These are phyloP conservation scores for Ceramica pisi DNA, from an alignment of 2,888 invertebrate species.

Conservation along the genomic window DNA sequence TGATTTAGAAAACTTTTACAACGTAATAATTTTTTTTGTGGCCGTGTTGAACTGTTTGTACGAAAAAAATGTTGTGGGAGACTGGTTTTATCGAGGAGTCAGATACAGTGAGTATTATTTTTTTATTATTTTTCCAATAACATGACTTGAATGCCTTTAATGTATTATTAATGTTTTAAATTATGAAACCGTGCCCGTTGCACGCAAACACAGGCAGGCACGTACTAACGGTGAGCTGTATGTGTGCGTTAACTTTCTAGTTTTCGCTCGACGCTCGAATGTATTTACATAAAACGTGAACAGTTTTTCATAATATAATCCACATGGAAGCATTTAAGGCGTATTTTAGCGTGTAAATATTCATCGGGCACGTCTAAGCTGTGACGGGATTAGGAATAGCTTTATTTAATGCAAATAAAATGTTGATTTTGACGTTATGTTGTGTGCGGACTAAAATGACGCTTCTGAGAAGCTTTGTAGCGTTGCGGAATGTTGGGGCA, in stretches of 20 bases:
- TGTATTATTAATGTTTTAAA: slow-evolving; percentile 76
- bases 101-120: slow-evolving; percentile 84
- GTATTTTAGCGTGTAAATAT: slow-evolving; percentile 85
- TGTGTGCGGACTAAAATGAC: slow-evolving; percentile 68
- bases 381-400: slow-evolving; percentile 83
- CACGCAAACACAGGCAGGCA: slow-evolving; percentile 65
- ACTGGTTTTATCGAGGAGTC: slow-evolving; percentile 85
- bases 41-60: slow-evolving; percentile 81
- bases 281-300: slow-evolving; percentile 90
- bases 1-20: slow-evolving; percentile 47
- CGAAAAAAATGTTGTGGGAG: slow-evolving; percentile 88
- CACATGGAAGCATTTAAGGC: slow-evolving; percentile 85
- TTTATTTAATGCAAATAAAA: slow-evolving; percentile 82
- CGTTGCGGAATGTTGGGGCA: slow-evolving; percentile 52
- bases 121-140: slow-evolving; percentile 56
- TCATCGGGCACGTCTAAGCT: slow-evolving; percentile 79
- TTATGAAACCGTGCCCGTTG: slow-evolving; percentile 83
- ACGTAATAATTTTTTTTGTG: slow-evolving; percentile 71
- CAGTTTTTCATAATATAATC: slow-evolving; percentile 89
- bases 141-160: slow-evolving; percentile 54
- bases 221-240: slow-evolving; percentile 65
- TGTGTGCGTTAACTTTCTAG: slow-evolving; percentile 89
- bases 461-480: slow-evolving; percentile 55
- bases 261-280: slow-evolving; percentile 87
- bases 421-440: slow-evolving; percentile 74